Evolutionary conservation across 2,797 vertebrate species (phyloP).

Genomic region (Diplodus sargus): DNA sequence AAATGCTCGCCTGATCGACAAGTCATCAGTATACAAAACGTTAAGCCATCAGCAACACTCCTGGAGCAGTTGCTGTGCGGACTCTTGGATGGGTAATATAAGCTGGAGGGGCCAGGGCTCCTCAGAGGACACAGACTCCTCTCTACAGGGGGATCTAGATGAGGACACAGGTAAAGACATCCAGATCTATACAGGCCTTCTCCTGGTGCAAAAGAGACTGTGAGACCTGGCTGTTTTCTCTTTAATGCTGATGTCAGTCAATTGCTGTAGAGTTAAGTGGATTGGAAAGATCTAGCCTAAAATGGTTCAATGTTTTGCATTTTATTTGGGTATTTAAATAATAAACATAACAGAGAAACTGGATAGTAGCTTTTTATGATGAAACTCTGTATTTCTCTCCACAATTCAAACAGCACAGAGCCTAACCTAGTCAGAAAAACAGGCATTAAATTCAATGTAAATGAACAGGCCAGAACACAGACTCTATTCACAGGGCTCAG

Average conservation of each 20-base stretch:
- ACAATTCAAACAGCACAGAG: background rate
- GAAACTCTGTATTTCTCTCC: background rate
- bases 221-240: constrained; percentile 18
- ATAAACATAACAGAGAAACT: background rate
- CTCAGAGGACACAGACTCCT: constrained; percentile 77
- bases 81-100: constrained; percentile 83
- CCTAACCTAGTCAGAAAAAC: background rate
- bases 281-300: background rate
- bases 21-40: constrained; percentile 20
- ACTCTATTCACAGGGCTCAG: background rate
- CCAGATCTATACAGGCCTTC: background rate
- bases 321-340: constrained; percentile 1
- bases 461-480: constrained; percentile 3
- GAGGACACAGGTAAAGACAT: constrained; percentile 81
- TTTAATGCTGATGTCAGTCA: background rate
- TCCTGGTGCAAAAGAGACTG: background rate
- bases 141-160: constrained; percentile 74
- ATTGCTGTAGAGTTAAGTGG: constrained; percentile 2
- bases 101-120: constrained; percentile 80
- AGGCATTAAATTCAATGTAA: constrained; percentile 25
- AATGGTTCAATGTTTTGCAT: background rate
- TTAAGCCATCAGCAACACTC: constrained; percentile 12
- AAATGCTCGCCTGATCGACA: constrained; percentile 53
- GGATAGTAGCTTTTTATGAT: background rate
- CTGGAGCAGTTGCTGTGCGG: constrained; percentile 43